Evolutionary conservation across 2,113 vertebrate genomes (phyloP), one percentile per base, ranked within the genome.

Genomic region (Carlito syrichta): DNA sequence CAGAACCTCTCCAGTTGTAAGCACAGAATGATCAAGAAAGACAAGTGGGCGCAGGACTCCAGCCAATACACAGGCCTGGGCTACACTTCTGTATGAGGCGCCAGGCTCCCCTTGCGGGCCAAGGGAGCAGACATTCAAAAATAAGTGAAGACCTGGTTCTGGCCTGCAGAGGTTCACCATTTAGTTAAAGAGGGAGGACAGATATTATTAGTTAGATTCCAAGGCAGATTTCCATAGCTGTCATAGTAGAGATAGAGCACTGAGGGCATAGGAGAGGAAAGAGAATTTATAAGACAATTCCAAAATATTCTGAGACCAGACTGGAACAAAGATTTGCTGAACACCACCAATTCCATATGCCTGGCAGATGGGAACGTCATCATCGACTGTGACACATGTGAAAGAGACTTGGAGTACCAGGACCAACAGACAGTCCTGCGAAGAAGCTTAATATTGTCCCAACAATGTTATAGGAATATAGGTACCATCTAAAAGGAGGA

Each of bases 321-420:
- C 38, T 78, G 90, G 71, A 90, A 96, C 94, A 94, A 95, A 96
- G 95, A 89, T 84, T 73, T 83, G 83, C 88, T 71, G 95, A 97
- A 82, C 73, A 94, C 48, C 92, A 94, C 81, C 87, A 69, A 91
- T 73, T 89, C 81, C 96, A 93, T 91, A 88, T 94, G 96, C 82
- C 88, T 68, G 60, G 91, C 94, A 97, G 90, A 97, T 94, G 96
- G 96, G 88, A 79, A 58, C 54, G 69, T 35, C 86, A 68, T 40
- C 79, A 74, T 32, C 43, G 45, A 69, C 68, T 63, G 84, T 87
- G 94, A 95, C 94, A 88, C 88, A 97, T 62, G 38, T 17, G 5
- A 79, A 52, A 88, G 84, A 60, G 43, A 84, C 32, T 66, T n/a
- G 40, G 86, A 38, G 69, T 32, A 63, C 27, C 48, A 73, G 81